Percentiles rank a stretch among this genome's conserved stretches.
Conservation (phyloP, 1,140 invertebrate species). For the Tetramorium parvispinum region DNA sequence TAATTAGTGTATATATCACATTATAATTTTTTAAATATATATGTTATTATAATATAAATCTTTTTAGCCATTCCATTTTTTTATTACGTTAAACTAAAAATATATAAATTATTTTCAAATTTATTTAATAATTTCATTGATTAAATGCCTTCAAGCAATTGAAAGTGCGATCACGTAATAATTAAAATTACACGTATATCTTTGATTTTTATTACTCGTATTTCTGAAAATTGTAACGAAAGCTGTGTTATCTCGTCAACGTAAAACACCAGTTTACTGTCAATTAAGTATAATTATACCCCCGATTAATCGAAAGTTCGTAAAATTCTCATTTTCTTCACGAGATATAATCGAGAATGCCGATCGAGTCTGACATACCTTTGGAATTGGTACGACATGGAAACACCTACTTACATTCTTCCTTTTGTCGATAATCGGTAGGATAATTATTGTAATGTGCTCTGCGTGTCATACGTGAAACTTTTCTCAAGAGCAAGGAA, state of each 20-base stretch:
- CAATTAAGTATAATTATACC: slow-evolving; percentile 74
- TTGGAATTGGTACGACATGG: background rate
- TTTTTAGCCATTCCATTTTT: background rate
- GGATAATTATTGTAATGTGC: slow-evolving; percentile 50
- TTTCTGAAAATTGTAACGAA: slow-evolving; percentile 16
- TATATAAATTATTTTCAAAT: background rate
- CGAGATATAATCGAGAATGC: slow-evolving; percentile 56
- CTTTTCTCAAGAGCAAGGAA: background rate
- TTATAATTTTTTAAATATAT: background rate
- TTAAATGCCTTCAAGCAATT: background rate
- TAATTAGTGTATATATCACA: background rate
- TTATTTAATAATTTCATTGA: background rate
- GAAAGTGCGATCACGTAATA: background rate
- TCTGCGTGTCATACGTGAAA: background rate
- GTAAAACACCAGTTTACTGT: slow-evolving; percentile 62
- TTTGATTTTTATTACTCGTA: slow-evolving; percentile 19
- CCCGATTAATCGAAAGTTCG: slow-evolving; percentile 49
- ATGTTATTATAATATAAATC: background rate
- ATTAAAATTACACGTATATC: background rate
- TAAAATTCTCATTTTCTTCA: slow-evolving; percentile 62
- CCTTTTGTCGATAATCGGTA: slow-evolving; percentile 50
- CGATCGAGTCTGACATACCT: slow-evolving; percentile 67
- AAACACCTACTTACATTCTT: background rate
- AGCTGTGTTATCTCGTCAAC: background rate
- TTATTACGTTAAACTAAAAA: background rate